Evolutionary conservation across 53 echinoderm and acorn worm species (phyloP).

Genomic region (Crossaster papposus): DNA sequence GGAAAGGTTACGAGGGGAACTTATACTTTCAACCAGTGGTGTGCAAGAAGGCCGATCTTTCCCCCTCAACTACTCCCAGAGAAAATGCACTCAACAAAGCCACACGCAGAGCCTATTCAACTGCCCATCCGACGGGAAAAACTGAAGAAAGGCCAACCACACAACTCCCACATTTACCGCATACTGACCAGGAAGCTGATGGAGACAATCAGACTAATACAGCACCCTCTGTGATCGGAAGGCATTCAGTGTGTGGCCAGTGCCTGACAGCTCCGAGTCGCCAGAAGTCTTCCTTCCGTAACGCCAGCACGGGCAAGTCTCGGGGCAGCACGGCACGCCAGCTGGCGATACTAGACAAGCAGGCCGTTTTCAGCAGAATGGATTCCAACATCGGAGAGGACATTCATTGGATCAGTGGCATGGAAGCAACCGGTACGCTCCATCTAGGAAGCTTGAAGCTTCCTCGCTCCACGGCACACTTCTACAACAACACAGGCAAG

Average conservation of each 20-base stretch:
- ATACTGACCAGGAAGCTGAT: neutral
- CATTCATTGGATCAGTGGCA: constrained; percentile 84
- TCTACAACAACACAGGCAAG: constrained; percentile 63
- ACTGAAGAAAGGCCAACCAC: constrained; percentile 19
- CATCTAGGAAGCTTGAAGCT: constrained; percentile 68
- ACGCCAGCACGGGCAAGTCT: constrained; percentile 28
- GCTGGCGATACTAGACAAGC: constrained; percentile 80
- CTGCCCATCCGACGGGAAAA: constrained; percentile 31
- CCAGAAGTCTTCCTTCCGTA: neutral
- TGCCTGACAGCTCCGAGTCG: constrained; percentile 27
- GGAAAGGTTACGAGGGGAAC: constrained; percentile 97
- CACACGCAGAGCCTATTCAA: constrained; percentile 35
- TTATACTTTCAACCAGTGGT: constrained; percentile 94
- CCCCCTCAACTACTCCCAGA: constrained; percentile 29
- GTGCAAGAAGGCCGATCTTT: constrained; percentile 63
- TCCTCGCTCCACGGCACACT: constrained; percentile 61
- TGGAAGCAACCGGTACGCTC: constrained; percentile 86
- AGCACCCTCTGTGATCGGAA: constrained; percentile 15
- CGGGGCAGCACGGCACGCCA: constrained; percentile 65
- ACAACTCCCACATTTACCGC: constrained; percentile 28
- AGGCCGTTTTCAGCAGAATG: constrained; percentile 72
- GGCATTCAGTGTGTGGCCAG: constrained; percentile 3
- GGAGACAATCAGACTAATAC: neutral
- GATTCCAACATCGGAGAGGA: constrained; percentile 84
- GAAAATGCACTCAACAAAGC: constrained; percentile 47